These are phyloP conservation scores for Stenichneumon culpator DNA, from an alignment of 2,888 invertebrate species.

Conservation along the genomic window DNA sequence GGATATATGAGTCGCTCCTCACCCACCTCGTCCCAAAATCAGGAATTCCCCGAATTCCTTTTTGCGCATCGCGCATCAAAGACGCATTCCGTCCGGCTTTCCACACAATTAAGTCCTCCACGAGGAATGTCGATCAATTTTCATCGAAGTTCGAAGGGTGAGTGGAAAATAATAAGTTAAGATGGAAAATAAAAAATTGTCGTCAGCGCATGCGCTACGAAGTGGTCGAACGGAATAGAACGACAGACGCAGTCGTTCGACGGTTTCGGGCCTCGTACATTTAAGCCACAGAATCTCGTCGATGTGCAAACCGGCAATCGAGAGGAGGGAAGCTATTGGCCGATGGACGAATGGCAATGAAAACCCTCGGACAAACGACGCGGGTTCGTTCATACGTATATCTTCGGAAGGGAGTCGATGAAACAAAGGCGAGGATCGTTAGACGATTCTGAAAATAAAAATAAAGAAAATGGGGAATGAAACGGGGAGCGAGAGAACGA, in stretches of 20 bases:
- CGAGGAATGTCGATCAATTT: slow-evolving; percentile 31
- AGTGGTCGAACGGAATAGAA: slow-evolving; percentile 39
- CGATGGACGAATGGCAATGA: neutral
- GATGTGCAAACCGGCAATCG: neutral
- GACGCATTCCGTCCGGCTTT: neutral
- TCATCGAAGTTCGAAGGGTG: neutral
- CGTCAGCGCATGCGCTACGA: neutral
- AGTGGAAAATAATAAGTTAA: neutral
- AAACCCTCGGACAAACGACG: slow-evolving; percentile 9
- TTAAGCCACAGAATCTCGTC: slow-evolving; percentile 31
- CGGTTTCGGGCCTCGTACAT: slow-evolving; percentile 9
- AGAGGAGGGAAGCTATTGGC: neutral
- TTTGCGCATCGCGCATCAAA: neutral
- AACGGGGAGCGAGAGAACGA: slow-evolving; percentile 36
- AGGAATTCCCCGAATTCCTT: slow-evolving; percentile 23
- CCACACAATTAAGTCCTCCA: slow-evolving; percentile 32
- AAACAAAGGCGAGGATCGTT: slow-evolving; percentile 64
- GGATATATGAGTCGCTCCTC: neutral
- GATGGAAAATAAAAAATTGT: neutral
- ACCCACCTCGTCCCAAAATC: neutral
- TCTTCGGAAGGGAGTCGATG: slow-evolving; percentile 47
- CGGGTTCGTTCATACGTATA: neutral
- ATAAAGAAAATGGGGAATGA: slow-evolving; percentile 23
- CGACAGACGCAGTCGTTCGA: slow-evolving; percentile 20
- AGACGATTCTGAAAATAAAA: slow-evolving; percentile 54